A percentile compares a stretch with the other conserved stretches of the same genome.
These are phyloP conservation scores for Artemia sp. DNA, from an alignment of 2,888 invertebrate species.

Conservation along the genomic window DNA sequence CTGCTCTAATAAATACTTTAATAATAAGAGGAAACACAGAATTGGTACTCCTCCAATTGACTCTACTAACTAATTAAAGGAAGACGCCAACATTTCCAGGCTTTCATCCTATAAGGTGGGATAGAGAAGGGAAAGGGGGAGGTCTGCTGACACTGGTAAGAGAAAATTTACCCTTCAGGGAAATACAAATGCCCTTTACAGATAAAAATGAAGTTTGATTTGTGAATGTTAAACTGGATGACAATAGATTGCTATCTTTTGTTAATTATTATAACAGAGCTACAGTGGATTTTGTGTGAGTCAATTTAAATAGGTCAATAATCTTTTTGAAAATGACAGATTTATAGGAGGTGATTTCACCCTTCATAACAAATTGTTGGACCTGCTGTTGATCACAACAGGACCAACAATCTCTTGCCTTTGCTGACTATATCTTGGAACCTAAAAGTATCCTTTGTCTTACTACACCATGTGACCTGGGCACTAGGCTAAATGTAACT, in stretches of 20 bases:
- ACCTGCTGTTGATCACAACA: neutral
- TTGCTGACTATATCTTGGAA: neutral
- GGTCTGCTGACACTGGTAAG: neutral
- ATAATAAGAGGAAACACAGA: slow-evolving; percentile 1
- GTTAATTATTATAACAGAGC: slow-evolving; percentile 3
- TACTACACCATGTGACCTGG: slow-evolving; percentile 2
- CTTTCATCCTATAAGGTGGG: neutral
- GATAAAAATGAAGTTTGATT: neutral
- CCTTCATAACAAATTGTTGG: neutral
- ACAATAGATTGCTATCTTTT: neutral
- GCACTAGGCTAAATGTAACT: too few relatives aligned
- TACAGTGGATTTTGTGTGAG: slow-evolving; percentile 2
- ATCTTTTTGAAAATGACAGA: neutral
- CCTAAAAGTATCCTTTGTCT: neutral
- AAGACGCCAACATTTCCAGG: slow-evolving; percentile 1
- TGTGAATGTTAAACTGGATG: neutral
- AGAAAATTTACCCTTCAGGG: slow-evolving; percentile 5
- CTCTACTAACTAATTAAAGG: neutral
- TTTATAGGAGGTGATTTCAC: too few relatives aligned
- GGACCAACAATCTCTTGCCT: neutral
- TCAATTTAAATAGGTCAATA: neutral
- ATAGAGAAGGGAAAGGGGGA: neutral
- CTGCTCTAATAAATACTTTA: neutral
- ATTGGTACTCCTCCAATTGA: neutral
- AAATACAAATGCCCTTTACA: neutral